phyloP scores from a whole-genome alignment of 2,113 vertebrate genomes.

The Solenodon paradoxus region DNA sequence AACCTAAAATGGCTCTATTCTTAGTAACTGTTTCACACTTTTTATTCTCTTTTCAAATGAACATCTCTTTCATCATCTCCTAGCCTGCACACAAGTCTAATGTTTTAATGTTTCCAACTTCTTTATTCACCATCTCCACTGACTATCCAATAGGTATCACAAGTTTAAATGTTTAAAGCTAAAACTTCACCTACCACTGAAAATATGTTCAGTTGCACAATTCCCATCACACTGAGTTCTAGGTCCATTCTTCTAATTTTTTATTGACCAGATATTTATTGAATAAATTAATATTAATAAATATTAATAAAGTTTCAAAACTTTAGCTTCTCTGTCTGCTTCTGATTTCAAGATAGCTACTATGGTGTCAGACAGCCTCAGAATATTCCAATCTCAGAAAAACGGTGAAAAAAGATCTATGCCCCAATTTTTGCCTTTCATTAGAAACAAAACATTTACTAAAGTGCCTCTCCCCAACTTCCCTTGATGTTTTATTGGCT shows the following conservation, averaged over 20 bases:
- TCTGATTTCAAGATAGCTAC: not conserved
- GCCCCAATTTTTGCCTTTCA: not conserved
- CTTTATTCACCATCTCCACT: not conserved
- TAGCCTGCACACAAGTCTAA: not conserved
- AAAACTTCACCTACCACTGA: not conserved
- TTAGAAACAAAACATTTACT: not conserved
- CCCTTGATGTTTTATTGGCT: not conserved
- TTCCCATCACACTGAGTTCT: not conserved
- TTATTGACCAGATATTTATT: not conserved
- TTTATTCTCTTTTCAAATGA: not conserved
- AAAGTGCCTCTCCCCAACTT: not conserved
- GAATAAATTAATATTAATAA: no score
- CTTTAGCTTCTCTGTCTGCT: not conserved
- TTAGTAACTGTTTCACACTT: not conserved
- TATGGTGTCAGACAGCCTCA: not conserved
- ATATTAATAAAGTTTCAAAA: no score
- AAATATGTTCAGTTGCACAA: not conserved
- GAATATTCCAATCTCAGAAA: not conserved
- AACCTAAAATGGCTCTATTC: not conserved
- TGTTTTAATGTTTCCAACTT: not conserved
- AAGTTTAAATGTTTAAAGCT: not conserved
- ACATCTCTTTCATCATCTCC: not conserved
- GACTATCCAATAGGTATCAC: not conserved
- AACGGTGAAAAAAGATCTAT: not conserved
- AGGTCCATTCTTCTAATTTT: not conserved